These are phyloP conservation scores for Chrysodeixis includens DNA, from an alignment of 2,888 invertebrate genomes.

Conservation along the genomic window DNA sequence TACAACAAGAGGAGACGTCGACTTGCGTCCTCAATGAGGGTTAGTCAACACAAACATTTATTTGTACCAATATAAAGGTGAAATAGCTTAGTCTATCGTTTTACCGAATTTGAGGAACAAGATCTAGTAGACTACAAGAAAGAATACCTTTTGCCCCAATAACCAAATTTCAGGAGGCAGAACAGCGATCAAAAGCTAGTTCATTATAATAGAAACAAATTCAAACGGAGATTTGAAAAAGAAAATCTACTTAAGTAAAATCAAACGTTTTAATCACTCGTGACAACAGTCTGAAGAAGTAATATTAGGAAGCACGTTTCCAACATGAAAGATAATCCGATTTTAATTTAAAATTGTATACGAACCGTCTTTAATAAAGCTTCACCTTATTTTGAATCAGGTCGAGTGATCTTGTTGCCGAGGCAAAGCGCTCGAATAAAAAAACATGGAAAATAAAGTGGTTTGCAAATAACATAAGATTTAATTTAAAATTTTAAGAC, in stretches of 20 bases:
- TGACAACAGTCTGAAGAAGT: not conserved
- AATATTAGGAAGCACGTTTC: conserved; percentile 1
- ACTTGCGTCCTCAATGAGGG: conserved; percentile 90
- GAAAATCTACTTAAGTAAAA: not conserved
- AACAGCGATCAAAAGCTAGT: too few species aligned
- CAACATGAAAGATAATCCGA: conserved; percentile 4
- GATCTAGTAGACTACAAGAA: too few species aligned
- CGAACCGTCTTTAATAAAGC: conserved; percentile 17
- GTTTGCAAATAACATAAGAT: not conserved
- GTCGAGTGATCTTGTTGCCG: conserved; percentile 30
- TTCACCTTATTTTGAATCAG: conserved; percentile 31
- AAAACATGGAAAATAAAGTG: conserved; percentile 4
- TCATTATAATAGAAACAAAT: not conserved
- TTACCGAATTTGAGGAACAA: too few species aligned
- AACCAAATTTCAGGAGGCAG: too few species aligned
- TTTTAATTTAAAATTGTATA: conserved; percentile 2
- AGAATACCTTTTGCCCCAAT: too few species aligned
- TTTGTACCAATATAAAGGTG: too few species aligned
- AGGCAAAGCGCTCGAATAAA: conserved; percentile 17
- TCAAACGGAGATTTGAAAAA: not conserved
- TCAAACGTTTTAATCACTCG: conserved; percentile 2
- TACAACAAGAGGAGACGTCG: conserved; percentile 93
- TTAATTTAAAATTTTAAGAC: not conserved
- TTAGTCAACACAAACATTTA: conserved; percentile 68
- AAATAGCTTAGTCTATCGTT: too few species aligned